phyloP scores from a whole-genome alignment of 2,888 invertebrate species.

The Cataglyphis rosenhaueri region DNA sequence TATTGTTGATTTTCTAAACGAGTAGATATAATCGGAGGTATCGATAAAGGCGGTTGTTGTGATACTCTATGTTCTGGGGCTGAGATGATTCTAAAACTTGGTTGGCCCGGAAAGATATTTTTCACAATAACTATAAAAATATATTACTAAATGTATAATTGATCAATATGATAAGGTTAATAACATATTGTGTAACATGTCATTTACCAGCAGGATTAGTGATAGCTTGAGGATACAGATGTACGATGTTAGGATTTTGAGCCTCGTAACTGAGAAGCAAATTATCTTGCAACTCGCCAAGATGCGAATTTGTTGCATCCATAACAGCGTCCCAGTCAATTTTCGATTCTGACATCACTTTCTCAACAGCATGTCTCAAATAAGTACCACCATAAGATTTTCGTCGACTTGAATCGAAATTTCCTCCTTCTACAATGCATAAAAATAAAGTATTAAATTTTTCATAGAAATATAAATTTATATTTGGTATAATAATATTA shows the following conservation, averaged over 20 bases:
- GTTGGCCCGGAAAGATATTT: conserved; percentile 84
- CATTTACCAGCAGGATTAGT: conserved; percentile 82
- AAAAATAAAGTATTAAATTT: background rate
- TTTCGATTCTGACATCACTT: conserved; percentile 84
- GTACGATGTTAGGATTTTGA: conserved; percentile 87
- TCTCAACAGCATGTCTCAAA: conserved; percentile 79
- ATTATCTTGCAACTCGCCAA: conserved; percentile 88
- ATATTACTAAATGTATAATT: conserved; percentile 30
- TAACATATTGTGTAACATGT: background rate
- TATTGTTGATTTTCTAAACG: conserved; percentile 86
- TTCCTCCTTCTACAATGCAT: conserved; percentile 76
- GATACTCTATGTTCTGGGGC: conserved; percentile 85
- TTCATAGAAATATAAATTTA: background rate
- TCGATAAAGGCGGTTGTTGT: conserved; percentile 85
- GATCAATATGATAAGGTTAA: background rate
- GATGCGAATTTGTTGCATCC: conserved; percentile 86
- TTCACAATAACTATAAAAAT: conserved; percentile 79
- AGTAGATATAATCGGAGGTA: conserved; percentile 81
- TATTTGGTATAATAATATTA: background rate
- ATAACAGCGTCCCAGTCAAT: conserved; percentile 89
- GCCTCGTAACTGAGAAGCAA: conserved; percentile 89
- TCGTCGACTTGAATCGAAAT: conserved; percentile 79
- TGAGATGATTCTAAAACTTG: conserved; percentile 85
- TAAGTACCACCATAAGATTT: conserved; percentile 82
- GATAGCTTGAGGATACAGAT: conserved; percentile 85